A percentile compares a stretch with the other conserved stretches of the same genome.
These are phyloP conservation scores for Anoplius nigerrimus DNA, from an alignment of 2,888 invertebrate species.

Conservation along the genomic window DNA sequence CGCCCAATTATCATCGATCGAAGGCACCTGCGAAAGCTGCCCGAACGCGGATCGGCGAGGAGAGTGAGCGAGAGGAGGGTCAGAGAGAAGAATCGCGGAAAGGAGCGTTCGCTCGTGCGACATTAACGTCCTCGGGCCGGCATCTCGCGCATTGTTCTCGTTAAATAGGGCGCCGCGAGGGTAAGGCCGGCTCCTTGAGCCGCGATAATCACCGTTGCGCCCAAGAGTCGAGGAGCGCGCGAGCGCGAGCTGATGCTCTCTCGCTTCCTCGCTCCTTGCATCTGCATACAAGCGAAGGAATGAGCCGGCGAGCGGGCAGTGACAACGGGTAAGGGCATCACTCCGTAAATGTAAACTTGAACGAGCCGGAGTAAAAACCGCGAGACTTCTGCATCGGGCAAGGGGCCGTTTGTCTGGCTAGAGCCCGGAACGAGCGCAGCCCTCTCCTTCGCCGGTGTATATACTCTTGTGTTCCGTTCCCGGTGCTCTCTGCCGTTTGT, in stretches of 20 bases:
- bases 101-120: too few species aligned
- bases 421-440: slow-evolving; percentile 48
- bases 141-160: slow-evolving; percentile 49
- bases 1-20: slow-evolving; percentile 61
- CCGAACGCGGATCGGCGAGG: too few species aligned
- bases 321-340: slow-evolving; percentile 65
- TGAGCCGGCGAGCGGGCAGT: slow-evolving; percentile 27
- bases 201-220: slow-evolving; percentile 48
- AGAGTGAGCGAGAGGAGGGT: slow-evolving; percentile 4
- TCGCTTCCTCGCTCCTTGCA: slow-evolving; percentile 24
- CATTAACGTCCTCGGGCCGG: slow-evolving; percentile 34
- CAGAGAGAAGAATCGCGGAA: slow-evolving; percentile 36
- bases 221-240: not conserved
- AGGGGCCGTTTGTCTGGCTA: slow-evolving; percentile 57
- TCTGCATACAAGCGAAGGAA: slow-evolving; percentile 61
- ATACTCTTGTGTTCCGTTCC: slow-evolving; percentile 37
- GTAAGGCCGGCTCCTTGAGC: slow-evolving; percentile 17
- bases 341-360: slow-evolving; percentile 66
- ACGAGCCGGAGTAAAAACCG: slow-evolving; percentile 48
- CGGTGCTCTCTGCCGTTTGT: slow-evolving; percentile 39
- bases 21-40: not conserved
- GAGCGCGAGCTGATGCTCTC: not conserved
- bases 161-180: slow-evolving; percentile 46
- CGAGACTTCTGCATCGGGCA: slow-evolving; percentile 46
- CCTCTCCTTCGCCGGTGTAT: slow-evolving; percentile 37